A percentile compares a stretch with the other conserved stretches of the same genome.
Conservation (phyloP, 2,113 vertebrate genomes). For the Lepus timidus region DNA sequence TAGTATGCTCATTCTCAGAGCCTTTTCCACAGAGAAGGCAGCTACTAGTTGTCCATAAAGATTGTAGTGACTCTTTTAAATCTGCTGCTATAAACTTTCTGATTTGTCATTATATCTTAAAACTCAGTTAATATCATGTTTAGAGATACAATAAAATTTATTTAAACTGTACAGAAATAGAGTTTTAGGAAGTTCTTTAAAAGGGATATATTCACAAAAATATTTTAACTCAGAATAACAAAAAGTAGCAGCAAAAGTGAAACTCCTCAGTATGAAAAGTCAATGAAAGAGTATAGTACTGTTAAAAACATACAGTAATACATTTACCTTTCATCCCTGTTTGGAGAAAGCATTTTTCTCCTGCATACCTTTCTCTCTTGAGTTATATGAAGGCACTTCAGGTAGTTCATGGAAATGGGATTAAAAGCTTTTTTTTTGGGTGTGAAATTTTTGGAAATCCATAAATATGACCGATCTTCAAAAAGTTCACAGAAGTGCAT, state of each 20-base stretch:
- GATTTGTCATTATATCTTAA: constrained; percentile 40
- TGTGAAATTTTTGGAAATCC: no score
- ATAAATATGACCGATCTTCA: no score
- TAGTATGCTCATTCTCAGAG: background rate
- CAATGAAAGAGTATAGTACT: constrained; percentile 7
- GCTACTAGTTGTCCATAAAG: background rate
- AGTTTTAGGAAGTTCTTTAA: constrained; percentile 31
- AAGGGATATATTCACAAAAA: background rate
- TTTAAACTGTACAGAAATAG: constrained; percentile 8
- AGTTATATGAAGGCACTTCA: background rate
- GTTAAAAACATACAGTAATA: background rate
- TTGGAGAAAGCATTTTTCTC: constrained; percentile 1
- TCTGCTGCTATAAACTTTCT: constrained; percentile 12
- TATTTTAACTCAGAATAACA: constrained; percentile 5
- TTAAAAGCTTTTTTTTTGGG: no score
- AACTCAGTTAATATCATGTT: background rate
- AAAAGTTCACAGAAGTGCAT: no score
- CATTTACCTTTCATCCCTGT: constrained; percentile 17
- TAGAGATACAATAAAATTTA: constrained; percentile 25
- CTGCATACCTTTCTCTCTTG: background rate
- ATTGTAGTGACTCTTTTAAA: background rate
- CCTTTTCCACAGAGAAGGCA: background rate
- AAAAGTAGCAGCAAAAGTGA: constrained; percentile 29
- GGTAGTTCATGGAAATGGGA: no score
- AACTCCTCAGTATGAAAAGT: background rate